These are phyloP conservation scores for Madoqua kirkii DNA, from an alignment of 2,113 vertebrate genomes.

Conservation along the genomic window DNA sequence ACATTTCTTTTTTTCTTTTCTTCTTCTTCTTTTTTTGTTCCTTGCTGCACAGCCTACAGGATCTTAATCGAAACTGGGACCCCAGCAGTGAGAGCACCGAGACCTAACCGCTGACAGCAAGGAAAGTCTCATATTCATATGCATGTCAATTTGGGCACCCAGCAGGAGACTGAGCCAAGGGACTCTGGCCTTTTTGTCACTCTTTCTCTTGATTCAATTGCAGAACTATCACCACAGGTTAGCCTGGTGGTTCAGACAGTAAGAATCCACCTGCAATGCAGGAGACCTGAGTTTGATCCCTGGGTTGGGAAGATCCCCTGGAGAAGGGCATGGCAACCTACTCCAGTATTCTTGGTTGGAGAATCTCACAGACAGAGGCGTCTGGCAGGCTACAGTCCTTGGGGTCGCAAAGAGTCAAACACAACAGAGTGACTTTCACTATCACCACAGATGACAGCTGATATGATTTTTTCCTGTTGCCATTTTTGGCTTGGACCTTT, in stretches of 20 bases:
- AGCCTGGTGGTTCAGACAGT: not conserved
- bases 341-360: not conserved
- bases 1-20: not conserved
- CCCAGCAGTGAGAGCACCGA: fast-evolving
- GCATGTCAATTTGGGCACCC: not conserved
- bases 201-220: not conserved
- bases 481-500: not conserved
- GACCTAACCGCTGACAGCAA: not conserved
- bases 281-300: not conserved
- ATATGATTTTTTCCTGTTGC: not conserved
- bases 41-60: not conserved
- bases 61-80: not conserved
- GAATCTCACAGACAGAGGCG: not conserved
- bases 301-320: not conserved
- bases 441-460: not conserved
- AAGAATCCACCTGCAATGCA: not conserved
- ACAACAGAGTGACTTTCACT: not conserved
- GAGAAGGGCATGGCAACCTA: not conserved
- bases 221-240: not conserved
- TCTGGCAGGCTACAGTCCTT: not conserved
- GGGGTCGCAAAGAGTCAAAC: not conserved
- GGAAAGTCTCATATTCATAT: not conserved
- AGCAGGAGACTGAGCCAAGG: not conserved
- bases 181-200: not conserved
- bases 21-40: not conserved